Evolutionary conservation across 2,113 vertebrate species (phyloP).

Genomic region (Tonatia bakeri): DNA sequence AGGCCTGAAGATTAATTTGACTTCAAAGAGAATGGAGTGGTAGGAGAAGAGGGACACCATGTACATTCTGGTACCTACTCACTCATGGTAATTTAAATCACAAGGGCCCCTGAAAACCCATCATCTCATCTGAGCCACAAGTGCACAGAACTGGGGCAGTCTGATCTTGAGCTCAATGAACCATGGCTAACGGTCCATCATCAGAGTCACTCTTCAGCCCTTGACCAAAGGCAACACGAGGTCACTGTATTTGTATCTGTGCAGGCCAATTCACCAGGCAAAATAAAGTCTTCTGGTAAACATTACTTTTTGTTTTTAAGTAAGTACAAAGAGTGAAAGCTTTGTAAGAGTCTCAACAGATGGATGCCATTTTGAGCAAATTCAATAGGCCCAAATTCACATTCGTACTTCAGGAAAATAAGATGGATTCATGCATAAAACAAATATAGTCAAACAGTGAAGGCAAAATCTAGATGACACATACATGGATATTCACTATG

Average conservation of each 20-base stretch:
- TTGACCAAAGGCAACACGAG: neutral
- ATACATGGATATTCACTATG: neutral
- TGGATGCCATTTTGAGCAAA: neutral
- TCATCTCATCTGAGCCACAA: neutral
- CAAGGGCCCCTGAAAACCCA: neutral
- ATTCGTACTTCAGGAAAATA: neutral
- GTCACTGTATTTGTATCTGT: neutral
- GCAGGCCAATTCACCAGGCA: neutral
- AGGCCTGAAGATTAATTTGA: neutral
- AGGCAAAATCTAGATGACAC: neutral
- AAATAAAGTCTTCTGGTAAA: neutral
- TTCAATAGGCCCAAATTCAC: neutral
- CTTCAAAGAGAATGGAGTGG: neutral
- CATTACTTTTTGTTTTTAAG: neutral
- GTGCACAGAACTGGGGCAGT: neutral
- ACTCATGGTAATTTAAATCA: neutral
- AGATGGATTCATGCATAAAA: neutral
- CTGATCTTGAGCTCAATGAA: neutral
- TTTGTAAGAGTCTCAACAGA: neutral
- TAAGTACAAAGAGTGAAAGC: neutral
- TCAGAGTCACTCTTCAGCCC: neutral
- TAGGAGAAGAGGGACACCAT: neutral
- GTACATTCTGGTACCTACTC: neutral
- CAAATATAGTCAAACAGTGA: neutral
- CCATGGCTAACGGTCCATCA: neutral